A percentile compares a stretch with the other conserved stretches of the same genome.
phyloP scores from a whole-genome alignment of 37 sponge, comb jelly and placozoan species.

The Haliclona indistincta region DNA sequence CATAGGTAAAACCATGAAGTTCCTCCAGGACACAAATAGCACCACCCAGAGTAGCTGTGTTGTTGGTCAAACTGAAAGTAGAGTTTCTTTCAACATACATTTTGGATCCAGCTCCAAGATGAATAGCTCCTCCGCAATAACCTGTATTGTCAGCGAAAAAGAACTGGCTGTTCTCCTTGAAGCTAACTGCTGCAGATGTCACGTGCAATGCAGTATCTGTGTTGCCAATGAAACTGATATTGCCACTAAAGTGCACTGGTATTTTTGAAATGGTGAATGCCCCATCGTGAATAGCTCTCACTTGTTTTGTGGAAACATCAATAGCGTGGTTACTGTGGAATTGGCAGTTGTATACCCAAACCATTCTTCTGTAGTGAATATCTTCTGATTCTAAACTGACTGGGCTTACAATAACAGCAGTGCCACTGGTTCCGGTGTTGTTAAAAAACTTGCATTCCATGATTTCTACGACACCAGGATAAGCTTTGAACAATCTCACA shows the following conservation, averaged over 20 bases:
- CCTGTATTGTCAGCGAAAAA: neutral
- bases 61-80: neutral
- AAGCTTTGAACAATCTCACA: neutral
- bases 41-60: neutral
- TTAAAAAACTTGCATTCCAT: neutral
- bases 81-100: neutral
- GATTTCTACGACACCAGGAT: neutral
- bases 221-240: neutral
- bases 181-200: neutral
- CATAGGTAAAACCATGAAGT: neutral
- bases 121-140: neutral
- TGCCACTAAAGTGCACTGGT: neutral
- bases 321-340: neutral
- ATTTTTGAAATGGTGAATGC: neutral
- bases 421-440: neutral
- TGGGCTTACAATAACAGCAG: neutral
- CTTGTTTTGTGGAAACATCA: neutral
- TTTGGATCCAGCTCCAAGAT: neutral
- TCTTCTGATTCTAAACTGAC: neutral
- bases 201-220: neutral
- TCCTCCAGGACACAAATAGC: neutral
- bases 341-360: neutral
- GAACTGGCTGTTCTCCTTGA: neutral
- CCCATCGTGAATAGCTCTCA: neutral
- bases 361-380: neutral